These are phyloP conservation scores for silkworm (Bombyx mori) DNA, from an alignment of 1,140 invertebrate genomes.

Conservation along the genomic window ASM3026992v2 NC_085124.1:2770001-2770500, in stretches of 20 bases:
- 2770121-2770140: conserved; percentile 1
- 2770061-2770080: background rate
- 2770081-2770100: background rate
- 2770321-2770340: conserved; percentile 8
- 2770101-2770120: conserved; percentile 1
- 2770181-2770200: background rate
- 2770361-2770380: conserved; percentile 7
- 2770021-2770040: background rate
- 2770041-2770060: background rate
- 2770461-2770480: conserved; percentile 3
- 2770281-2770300: background rate
- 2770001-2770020: background rate
- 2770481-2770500: conserved; percentile 6
- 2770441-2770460: conserved; percentile 4
- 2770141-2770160: background rate
- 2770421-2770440: conserved; percentile 2
- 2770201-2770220: background rate
- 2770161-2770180: conserved; percentile 3
- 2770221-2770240: background rate
- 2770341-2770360: conserved; percentile 9
- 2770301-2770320: background rate
- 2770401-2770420: conserved; percentile 5
- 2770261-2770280: background rate
- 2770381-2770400: conserved; percentile 7
- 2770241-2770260: background rate